Evolutionary conservation across 2,888 invertebrate species (phyloP).

Genomic region (Hyppa rectilinea): DNA sequence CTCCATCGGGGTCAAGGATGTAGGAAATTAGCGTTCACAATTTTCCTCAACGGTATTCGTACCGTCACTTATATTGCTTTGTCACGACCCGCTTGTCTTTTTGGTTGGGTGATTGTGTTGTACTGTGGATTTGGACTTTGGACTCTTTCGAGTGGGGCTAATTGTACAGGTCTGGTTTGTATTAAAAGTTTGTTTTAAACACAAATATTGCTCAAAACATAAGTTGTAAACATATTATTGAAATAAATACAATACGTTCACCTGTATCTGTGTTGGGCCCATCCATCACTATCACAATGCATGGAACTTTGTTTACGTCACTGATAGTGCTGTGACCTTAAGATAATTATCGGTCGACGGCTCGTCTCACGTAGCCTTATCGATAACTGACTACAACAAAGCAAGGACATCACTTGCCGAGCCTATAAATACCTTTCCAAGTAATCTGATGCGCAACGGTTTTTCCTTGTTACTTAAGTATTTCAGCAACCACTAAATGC

Average conservation of each 20-base stretch:
- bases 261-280: constrained; percentile 70
- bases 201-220: not conserved
- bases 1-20: constrained; percentile 76
- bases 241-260: constrained; percentile 63
- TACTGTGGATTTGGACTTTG: constrained; percentile 34
- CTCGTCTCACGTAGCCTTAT: constrained; percentile 82
- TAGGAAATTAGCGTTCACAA: constrained; percentile 68
- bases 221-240: constrained; percentile 1
- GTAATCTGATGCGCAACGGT: constrained; percentile 48
- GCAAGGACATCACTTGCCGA: constrained; percentile 82
- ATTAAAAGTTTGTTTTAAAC: not conserved
- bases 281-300: constrained; percentile 75
- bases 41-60: constrained; percentile 67
- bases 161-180: not conserved
- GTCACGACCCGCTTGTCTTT: constrained; percentile 54
- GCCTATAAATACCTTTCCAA: constrained; percentile 60
- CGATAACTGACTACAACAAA: constrained; percentile 80
- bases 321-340: constrained; percentile 88
- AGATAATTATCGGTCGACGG: constrained; percentile 89
- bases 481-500: constrained; percentile 49
- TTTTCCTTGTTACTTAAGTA: constrained; percentile 60
- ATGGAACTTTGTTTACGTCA: constrained; percentile 82
- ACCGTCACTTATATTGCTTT: constrained; percentile 55
- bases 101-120: constrained; percentile 33
- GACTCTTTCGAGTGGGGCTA: constrained; percentile 19